phyloP scores from a whole-genome alignment of 2,113 vertebrate species.

The Nothobranchius kuhntae region DNA sequence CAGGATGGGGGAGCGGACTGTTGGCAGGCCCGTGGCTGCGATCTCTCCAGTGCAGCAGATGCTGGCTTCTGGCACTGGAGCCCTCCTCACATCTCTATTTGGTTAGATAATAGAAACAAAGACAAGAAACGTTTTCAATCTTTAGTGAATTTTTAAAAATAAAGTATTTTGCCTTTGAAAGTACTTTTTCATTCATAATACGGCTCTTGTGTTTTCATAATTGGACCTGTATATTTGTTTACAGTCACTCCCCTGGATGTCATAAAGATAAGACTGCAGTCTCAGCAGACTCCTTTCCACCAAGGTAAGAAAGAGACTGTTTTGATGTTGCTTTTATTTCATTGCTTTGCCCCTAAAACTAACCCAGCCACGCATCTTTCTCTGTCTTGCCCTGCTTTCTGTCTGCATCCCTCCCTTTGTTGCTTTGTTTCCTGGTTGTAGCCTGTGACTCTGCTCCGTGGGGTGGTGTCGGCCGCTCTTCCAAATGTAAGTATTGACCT shows the following conservation, averaged over 20 bases:
- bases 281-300: conserved; percentile 85
- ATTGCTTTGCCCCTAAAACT: conserved; percentile 9
- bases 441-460: conserved; percentile 74
- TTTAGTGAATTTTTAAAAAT: neutral
- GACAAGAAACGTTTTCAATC: neutral
- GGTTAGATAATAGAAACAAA: conserved; percentile 79
- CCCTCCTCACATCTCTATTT: conserved; percentile 91
- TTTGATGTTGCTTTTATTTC: neutral
- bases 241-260: conserved; percentile 93
- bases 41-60: conserved; percentile 94
- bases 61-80: conserved; percentile 92
- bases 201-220: neutral
- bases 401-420: neutral
- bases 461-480: conserved; percentile 76
- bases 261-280: conserved; percentile 94
- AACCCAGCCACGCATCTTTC: conserved; percentile 2
- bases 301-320: conserved; percentile 72
- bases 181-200: neutral
- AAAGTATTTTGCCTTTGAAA: neutral
- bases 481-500: conserved; percentile 87
- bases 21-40: conserved; percentile 50
- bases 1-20: conserved; percentile 82
- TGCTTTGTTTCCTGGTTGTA: conserved; percentile 66
- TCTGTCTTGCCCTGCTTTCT: neutral
- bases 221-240: neutral